phyloP scores from a whole-genome alignment of 1,140 invertebrate species.

The Diorhabda carinulata region DNA sequence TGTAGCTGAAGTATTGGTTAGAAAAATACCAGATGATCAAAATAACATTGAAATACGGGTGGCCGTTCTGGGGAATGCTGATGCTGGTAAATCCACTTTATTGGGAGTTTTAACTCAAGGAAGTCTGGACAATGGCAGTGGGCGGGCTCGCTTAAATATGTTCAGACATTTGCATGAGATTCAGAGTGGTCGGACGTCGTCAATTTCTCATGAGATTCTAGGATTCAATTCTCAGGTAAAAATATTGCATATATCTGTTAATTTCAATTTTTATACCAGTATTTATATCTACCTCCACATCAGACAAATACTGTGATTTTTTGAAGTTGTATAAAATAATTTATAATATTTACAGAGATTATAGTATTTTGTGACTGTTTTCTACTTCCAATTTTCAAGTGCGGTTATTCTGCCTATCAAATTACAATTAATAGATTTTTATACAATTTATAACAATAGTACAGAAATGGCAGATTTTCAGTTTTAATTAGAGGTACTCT shows the following conservation, averaged over 20 bases:
- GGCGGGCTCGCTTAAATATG: constrained; percentile 90
- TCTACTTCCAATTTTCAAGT: too few species aligned
- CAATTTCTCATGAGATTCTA: constrained; percentile 94
- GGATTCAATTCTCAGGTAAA: constrained; percentile 80
- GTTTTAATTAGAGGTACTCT: too few species aligned
- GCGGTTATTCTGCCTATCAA: too few species aligned
- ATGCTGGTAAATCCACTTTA: constrained; percentile 91
- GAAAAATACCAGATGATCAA: constrained; percentile 89
- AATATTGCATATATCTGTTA: not conserved
- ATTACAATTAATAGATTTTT: too few species aligned
- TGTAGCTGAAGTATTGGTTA: constrained; percentile 84
- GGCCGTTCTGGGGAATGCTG: constrained; percentile 79
- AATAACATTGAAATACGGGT: constrained; percentile 86
- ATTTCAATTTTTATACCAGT: too few species aligned
- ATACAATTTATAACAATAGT: too few species aligned
- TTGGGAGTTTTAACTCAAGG: constrained; percentile 94
- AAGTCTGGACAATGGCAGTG: constrained; percentile 91
- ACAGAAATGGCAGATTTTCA: too few species aligned
- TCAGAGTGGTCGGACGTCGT: constrained; percentile 91
- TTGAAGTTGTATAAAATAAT: too few species aligned
- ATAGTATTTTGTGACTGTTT: too few species aligned
- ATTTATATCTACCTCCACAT: too few species aligned
- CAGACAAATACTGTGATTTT: too few species aligned
- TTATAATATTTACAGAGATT: too few species aligned
- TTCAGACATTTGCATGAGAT: constrained; percentile 96